Conservation (phyloP, 1,140 invertebrate species). For the Drosophila lini region DNA sequence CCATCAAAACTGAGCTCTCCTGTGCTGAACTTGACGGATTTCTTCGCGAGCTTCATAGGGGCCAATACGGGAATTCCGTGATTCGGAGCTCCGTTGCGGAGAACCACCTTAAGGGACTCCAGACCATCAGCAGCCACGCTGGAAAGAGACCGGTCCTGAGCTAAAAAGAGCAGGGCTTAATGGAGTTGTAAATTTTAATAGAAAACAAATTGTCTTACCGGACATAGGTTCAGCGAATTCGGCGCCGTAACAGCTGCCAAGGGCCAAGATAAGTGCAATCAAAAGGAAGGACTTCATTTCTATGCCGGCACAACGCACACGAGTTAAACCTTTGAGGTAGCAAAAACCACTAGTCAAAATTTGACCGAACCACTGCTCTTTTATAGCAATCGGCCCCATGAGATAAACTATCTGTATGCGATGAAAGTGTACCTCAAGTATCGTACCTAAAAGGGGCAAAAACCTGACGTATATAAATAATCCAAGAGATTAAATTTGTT, state of each 20-base stretch:
- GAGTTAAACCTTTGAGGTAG: slow-evolving; percentile 8
- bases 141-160: slow-evolving; percentile 54
- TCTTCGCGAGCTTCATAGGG: slow-evolving; percentile 41
- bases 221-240: slow-evolving; percentile 46
- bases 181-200: background rate
- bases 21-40: slow-evolving; percentile 38
- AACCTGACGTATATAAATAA: too few species aligned
- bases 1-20: slow-evolving; percentile 44
- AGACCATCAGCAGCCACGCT: slow-evolving; percentile 49
- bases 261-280: slow-evolving; percentile 44
- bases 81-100: slow-evolving; percentile 57
- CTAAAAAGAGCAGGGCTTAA: slow-evolving; percentile 18
- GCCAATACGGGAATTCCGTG: slow-evolving; percentile 69
- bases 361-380: slow-evolving; percentile 27
- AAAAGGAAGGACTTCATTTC: slow-evolving; percentile 64
- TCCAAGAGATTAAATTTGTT: background rate
- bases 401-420: slow-evolving; percentile 47
- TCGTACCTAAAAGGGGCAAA: background rate
- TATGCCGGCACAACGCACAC: slow-evolving; percentile 3
- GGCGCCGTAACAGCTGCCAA: slow-evolving; percentile 38
- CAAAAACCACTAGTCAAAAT: slow-evolving; percentile 15
- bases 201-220: slow-evolving; percentile 34
- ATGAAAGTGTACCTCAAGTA: slow-evolving; percentile 6
- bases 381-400: slow-evolving; percentile 38
- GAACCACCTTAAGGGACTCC: slow-evolving; percentile 47